Evolutionary conservation across 2,113 vertebrate species (phyloP), one percentile per base, ranked within the genome.

Genomic region (Halichoerus grypus): DNA sequence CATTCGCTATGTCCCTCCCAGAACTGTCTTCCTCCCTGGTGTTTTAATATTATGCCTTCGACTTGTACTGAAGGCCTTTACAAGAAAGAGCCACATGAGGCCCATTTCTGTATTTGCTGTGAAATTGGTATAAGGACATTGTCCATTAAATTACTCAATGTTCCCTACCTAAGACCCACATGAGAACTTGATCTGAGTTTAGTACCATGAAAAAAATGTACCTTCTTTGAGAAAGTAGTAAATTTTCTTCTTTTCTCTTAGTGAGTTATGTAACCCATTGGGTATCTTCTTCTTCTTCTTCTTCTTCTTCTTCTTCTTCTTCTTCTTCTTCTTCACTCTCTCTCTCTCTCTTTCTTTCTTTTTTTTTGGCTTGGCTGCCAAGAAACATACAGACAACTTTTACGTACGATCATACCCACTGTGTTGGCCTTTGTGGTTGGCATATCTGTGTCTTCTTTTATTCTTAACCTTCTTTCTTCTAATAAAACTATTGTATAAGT

Each of bases 121-220:
- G 79, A 97, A 97, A 96, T 72, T 95, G 79, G 79, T 83, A 39
- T 82, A 86, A 95, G 92, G 67, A 97, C 89, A 90, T 96, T 95
- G 82, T 51, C 88, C 95, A 83, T 95, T 97, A 89, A 79, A 87
- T 92, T 87, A 94, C 79, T 96, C 86, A 95, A 36, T 97, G 86
- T 97, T 97, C 95, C 90, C 90, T 96, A 26, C 92, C 49, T 86
- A 94, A 95, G 86, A 87, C 92, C 65, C 89, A 89, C 61, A 79
- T 86, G 91, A 97, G 86, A 97, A 86, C 88, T 93, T 94, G 49
- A 39, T 95, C 57, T 85, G 69, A 92, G 69, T 94, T 92, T 95
- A 74, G 46, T 91, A 83, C 24, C 46, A 90, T 33, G 21, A 74
- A 92, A 82, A 92, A 92, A 87, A 67, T 59, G 42, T 86, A 16